A percentile compares a stretch with the other conserved stretches of the same genome.
phyloP scores from a whole-genome alignment of 2,797 vertebrate genomes.

The Microhierax caerulescens region DNA sequence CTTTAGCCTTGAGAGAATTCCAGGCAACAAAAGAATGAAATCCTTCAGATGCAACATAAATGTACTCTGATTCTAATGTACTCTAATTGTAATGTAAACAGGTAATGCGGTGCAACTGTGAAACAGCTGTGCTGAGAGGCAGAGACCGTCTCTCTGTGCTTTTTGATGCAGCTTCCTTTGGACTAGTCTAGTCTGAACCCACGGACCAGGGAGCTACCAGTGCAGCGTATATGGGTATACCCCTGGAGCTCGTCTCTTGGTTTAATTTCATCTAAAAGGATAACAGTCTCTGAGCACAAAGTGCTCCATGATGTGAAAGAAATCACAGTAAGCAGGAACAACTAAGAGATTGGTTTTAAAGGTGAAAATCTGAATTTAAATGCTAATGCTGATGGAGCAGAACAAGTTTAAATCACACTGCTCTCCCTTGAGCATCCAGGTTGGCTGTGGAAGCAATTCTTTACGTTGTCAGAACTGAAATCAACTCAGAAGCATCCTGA shows the following conservation, averaged over 20 bases:
- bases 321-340: not conserved
- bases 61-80: not conserved
- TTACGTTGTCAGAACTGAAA: not conserved
- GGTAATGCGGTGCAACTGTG: not conserved
- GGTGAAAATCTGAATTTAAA: not conserved
- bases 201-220: not conserved
- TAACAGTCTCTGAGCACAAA: not conserved
- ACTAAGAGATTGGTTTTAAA: not conserved
- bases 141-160: not conserved
- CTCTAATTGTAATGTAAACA: not conserved
- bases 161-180: not conserved
- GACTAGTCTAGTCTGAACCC: not conserved
- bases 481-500: not conserved
- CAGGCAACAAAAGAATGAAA: not conserved
- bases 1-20: constrained; percentile 1
- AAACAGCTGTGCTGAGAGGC: not conserved
- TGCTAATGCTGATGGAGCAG: not conserved
- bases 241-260: not conserved
- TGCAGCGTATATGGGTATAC: not conserved
- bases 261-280: not conserved
- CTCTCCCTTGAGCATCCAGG: not conserved
- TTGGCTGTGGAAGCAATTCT: not conserved
- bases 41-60: not conserved
- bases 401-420: not conserved
- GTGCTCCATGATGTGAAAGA: not conserved